Evolutionary conservation across 2,113 vertebrate genomes (phyloP), one percentile per base, ranked within the genome.

Genomic region (Caranx ignobilis): DNA sequence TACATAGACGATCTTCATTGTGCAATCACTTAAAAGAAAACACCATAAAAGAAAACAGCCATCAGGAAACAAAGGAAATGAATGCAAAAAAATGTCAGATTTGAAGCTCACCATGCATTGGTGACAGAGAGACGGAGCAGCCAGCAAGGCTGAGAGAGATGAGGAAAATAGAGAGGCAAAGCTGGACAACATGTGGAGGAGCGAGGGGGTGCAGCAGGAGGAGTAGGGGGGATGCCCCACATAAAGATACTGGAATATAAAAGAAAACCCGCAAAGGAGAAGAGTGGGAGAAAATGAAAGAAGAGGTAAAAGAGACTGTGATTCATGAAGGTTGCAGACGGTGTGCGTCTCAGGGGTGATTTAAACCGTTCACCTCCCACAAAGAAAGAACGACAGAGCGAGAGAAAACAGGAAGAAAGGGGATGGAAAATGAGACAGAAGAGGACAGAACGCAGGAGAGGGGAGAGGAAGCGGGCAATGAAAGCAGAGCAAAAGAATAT

Each of bases 261-360:
- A 87, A 57, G 72, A 85, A 82, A 79, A 65, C 4, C 4, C 78
- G 72, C 79, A 81, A 72, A 83, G 81, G 72, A 77, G 59, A 67
- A 79, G 48, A 71, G 34, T 32, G 55, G 39, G 37, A 69, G 72
- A 76, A 78, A 85, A 84, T 68, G 77, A 88, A 82, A 84, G 64
- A 86, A 77, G 63, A 69, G 78, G 66, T 62, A 32, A 15, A 39
- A 73, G 57, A 80, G 63, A 59, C 35, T 78, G 77, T 77, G 80
- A 83, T 86, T 90, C 83, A 79, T 85, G 90, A 93, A 93, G 92
- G 93, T 94, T 85, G 62, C 70, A 91, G 91, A 89, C 88, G 67
- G 79, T 75, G 84, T 81, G 82, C 66, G 70, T 93, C 89, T 91
- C 86, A 34, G 63, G 82, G 81, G 81, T 83, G 86, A 90, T 91